Evolutionary conservation across 2,113 vertebrate species (phyloP).

Genomic region (Mus spicilegus): DNA sequence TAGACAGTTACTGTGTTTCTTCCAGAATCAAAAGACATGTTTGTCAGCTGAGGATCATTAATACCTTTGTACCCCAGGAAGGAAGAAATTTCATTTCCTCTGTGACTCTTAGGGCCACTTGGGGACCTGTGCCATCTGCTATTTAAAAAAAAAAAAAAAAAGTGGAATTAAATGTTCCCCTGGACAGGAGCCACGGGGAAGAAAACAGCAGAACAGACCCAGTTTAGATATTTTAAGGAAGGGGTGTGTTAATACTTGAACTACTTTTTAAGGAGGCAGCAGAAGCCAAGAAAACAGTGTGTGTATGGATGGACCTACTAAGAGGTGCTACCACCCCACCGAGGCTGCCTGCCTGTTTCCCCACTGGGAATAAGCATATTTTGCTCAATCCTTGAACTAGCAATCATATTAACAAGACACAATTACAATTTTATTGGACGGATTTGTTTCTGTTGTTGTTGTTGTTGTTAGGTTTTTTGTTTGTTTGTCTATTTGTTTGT

Average conservation of each 20-base stretch:
- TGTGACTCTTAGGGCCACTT: neutral
- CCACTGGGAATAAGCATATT: neutral
- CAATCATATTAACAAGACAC: neutral
- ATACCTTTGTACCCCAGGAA: neutral
- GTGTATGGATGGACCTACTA: conserved; percentile 36
- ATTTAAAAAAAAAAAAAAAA: neutral
- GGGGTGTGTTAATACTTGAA: neutral
- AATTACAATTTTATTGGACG: neutral
- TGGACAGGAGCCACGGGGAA: neutral
- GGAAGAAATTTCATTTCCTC: conserved; percentile 25
- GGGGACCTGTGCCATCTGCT: neutral
- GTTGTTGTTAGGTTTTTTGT: too few species aligned
- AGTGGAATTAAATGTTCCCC: neutral
- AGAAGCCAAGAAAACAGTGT: conserved; percentile 20
- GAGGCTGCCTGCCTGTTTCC: neutral
- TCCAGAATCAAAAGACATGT: conserved; percentile 29
- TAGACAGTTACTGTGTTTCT: conserved; percentile 43
- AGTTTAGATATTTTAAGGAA: neutral
- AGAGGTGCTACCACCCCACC: neutral
- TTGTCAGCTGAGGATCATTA: conserved; percentile 24
- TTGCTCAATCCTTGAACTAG: neutral
- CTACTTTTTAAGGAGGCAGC: conserved; percentile 32
- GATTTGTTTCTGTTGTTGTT: neutral
- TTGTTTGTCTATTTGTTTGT: too few species aligned
- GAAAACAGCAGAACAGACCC: neutral